Evolutionary conservation across 2,113 vertebrate species (phyloP).

Genomic region (Machaerirhynchus nigripectus): DNA sequence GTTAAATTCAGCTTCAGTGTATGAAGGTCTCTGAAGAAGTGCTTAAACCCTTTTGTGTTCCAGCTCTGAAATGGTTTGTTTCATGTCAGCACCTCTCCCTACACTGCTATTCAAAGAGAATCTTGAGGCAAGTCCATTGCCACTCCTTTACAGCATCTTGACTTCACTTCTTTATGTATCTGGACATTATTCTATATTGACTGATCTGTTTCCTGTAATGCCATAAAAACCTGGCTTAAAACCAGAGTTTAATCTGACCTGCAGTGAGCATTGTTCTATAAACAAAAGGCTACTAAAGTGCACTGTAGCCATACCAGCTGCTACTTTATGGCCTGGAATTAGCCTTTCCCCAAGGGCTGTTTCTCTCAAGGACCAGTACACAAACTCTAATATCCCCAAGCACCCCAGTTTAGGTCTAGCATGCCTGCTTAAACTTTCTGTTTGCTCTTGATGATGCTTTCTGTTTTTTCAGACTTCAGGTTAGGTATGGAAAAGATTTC

Average conservation of each 20-base stretch:
- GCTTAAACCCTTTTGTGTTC: background rate
- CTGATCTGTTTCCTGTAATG: background rate
- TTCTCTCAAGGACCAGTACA: background rate
- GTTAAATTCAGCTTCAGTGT: background rate
- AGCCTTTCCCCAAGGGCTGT: background rate
- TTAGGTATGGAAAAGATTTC: background rate
- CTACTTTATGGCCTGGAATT: background rate
- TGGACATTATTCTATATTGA: background rate
- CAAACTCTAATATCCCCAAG: background rate
- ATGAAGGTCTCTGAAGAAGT: background rate
- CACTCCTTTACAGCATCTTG: background rate
- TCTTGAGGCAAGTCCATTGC: background rate
- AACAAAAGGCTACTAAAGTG: background rate
- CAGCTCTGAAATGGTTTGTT: background rate
- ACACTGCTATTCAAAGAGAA: background rate
- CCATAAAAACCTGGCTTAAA: constrained; percentile 29
- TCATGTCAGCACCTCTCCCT: background rate
- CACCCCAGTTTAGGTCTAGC: background rate
- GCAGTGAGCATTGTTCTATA: background rate
- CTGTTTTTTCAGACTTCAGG: background rate
- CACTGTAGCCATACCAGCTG: background rate
- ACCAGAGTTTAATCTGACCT: constrained; percentile 4
- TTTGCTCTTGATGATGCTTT: background rate
- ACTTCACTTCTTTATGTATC: background rate
- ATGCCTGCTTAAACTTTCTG: background rate